A percentile compares a stretch with the other conserved stretches of the same genome.
phyloP scores from a whole-genome alignment of 2,888 invertebrate species.

The Ypsolopha sequella region DNA sequence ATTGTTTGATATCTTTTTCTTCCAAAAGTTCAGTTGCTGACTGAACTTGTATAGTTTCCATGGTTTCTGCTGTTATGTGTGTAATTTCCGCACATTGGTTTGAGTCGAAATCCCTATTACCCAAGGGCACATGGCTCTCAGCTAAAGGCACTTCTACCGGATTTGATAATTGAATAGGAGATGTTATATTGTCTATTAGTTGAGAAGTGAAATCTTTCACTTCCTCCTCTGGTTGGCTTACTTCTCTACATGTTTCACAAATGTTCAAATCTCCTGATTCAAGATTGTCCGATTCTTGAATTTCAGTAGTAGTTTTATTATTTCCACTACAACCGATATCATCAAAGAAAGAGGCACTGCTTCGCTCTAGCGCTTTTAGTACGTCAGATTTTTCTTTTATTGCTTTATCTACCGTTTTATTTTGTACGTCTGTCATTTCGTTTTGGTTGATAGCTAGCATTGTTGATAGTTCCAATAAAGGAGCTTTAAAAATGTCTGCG shows the following conservation, averaged over 20 bases:
- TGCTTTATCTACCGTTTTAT: slow-evolving; percentile 1
- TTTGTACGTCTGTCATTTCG: slow-evolving; percentile 9
- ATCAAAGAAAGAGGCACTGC: slow-evolving; percentile 1
- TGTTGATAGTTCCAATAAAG: slow-evolving; percentile 29
- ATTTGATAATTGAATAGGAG: slow-evolving; percentile 49
- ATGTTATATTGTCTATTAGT: slow-evolving; percentile 52
- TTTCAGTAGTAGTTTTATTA: no score
- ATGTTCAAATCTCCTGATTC: slow-evolving; percentile 31
- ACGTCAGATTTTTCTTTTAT: not conserved
- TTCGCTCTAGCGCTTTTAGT: not conserved
- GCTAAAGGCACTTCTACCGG: slow-evolving; percentile 40
- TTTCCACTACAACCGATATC: not conserved
- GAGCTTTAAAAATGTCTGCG: slow-evolving; percentile 23
- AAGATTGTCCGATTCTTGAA: not conserved
- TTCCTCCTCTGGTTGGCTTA: slow-evolving; percentile 33
- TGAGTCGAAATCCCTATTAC: slow-evolving; percentile 20
- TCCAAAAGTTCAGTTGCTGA: slow-evolving; percentile 37
- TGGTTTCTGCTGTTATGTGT: slow-evolving; percentile 45
- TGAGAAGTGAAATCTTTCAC: slow-evolving; percentile 39
- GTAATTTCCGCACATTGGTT: slow-evolving; percentile 35
- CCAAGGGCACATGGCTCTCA: slow-evolving; percentile 18
- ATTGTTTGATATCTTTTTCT: slow-evolving; percentile 10
- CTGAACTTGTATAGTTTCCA: slow-evolving; percentile 42
- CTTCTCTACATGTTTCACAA: slow-evolving; percentile 50
- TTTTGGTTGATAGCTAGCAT: slow-evolving; percentile 23